Percentiles rank a stretch among this genome's conserved stretches.
Evolutionary conservation across 2,888 invertebrate genomes (phyloP).

Genomic region (Blastobasis lacticolella): DNA sequence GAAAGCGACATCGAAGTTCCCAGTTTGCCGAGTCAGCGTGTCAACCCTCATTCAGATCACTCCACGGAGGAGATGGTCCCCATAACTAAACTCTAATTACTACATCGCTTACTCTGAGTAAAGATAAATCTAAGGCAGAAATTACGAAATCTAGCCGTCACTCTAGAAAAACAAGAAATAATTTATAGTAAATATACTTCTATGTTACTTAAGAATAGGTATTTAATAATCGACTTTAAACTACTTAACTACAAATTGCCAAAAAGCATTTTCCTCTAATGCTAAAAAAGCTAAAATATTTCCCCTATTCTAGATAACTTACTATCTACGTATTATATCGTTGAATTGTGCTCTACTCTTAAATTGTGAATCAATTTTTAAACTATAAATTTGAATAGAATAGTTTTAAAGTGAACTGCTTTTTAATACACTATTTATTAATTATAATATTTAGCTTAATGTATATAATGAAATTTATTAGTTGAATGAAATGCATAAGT

Average conservation of each 20-base stretch:
- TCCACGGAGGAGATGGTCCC: slow-evolving; percentile 65
- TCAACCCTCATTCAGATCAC: slow-evolving; percentile 50
- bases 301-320: slow-evolving; percentile 28
- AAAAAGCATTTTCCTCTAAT: slow-evolving; percentile 54
- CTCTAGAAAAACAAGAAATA: slow-evolving; percentile 39
- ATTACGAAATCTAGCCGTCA: slow-evolving; percentile 56
- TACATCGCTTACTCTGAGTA: slow-evolving; percentile 42
- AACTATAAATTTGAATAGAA: slow-evolving; percentile 28
- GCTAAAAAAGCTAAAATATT: slow-evolving; percentile 65
- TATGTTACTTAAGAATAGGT: background rate
- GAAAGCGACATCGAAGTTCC: slow-evolving; percentile 53
- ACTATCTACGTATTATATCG: slow-evolving; percentile 39
- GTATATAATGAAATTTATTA: slow-evolving; percentile 20
- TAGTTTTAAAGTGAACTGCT: slow-evolving; percentile 29
- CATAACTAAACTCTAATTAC: slow-evolving; percentile 46
- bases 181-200: slow-evolving; percentile 19
- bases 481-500: slow-evolving; percentile 33
- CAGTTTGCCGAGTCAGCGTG: slow-evolving; percentile 28
- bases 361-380: slow-evolving; percentile 39
- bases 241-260: slow-evolving; percentile 56
- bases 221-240: slow-evolving; percentile 40
- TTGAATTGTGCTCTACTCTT: slow-evolving; percentile 56
- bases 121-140: slow-evolving; percentile 49
- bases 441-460: slow-evolving; percentile 21
- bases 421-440: slow-evolving; percentile 15